phyloP scores from a whole-genome alignment of 2,888 invertebrate species.

The Crioceris asparagi region DNA sequence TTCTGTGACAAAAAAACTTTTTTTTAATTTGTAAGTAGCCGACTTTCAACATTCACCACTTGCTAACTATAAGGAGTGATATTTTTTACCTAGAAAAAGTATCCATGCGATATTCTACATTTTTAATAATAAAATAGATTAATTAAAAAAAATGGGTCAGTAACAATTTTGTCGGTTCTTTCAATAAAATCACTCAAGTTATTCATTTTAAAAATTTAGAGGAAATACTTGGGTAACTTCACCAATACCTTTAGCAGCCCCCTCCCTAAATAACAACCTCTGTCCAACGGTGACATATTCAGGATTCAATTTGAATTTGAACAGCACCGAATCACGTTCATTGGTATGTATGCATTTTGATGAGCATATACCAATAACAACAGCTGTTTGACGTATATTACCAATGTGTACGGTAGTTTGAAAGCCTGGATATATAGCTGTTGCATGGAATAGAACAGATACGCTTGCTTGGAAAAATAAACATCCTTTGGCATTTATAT shows the following conservation, averaged over 20 bases:
- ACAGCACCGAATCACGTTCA: conserved; percentile 75
- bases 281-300: conserved; percentile 76
- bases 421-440: conserved; percentile 71
- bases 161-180: too few relatives aligned
- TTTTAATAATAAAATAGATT: too few relatives aligned
- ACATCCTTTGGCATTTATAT: conserved; percentile 45
- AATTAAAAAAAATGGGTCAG: too few relatives aligned
- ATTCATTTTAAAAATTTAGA: too few relatives aligned
- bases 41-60: too few relatives aligned
- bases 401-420: conserved; percentile 93
- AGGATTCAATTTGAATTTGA: conserved; percentile 80
- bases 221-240: conserved; percentile 69
- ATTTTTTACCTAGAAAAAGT: too few relatives aligned
- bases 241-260: conserved; percentile 77
- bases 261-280: conserved; percentile 73
- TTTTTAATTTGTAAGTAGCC: too few relatives aligned
- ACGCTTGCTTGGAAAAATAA: conserved; percentile 71
- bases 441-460: conserved; percentile 79
- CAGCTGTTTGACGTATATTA: conserved; percentile 91
- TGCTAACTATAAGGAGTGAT: too few relatives aligned
- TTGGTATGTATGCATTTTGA: conserved; percentile 64
- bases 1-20: too few relatives aligned
- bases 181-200: too few relatives aligned
- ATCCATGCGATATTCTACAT: too few relatives aligned
- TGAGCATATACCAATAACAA: conserved; percentile 65